Conservation (phyloP, 2,797 vertebrate species). For the Scyliorhinus canicula region DNA sequence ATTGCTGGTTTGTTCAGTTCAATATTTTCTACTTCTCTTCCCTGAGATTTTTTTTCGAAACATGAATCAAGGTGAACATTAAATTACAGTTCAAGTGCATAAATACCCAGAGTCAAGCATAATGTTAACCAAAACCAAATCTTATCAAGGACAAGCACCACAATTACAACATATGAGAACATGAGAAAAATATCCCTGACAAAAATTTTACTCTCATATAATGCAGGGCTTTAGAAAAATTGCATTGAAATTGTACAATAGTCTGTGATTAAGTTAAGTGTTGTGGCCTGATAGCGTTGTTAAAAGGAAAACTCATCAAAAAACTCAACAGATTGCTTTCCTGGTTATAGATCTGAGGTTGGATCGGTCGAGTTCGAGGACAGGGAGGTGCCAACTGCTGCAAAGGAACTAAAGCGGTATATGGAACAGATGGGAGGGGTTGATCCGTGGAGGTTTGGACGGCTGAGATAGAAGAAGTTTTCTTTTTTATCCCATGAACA, state of each 20-base stretch:
- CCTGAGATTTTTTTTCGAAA: slow-evolving; percentile 55
- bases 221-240: neutral
- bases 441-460: too few species aligned
- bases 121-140: neutral
- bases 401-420: too few species aligned
- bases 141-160: neutral
- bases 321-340: neutral
- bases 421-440: too few species aligned
- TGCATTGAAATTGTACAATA: neutral
- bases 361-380: too few species aligned
- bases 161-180: neutral
- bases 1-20: slow-evolving; percentile 70
- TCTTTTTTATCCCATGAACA: too few species aligned
- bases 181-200: neutral
- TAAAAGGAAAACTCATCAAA: neutral
- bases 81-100: neutral
- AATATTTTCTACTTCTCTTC: slow-evolving; percentile 71
- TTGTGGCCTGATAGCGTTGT: neutral
- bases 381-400: too few species aligned
- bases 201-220: neutral
- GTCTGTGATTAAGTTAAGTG: neutral
- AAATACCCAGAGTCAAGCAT: neutral
- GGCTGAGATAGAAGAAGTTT: too few species aligned
- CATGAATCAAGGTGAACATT: neutral
- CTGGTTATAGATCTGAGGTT: too few species aligned